These are phyloP conservation scores for Alcedo atthis DNA, from an alignment of 2,797 vertebrate genomes.

Conservation along the genomic window DNA sequence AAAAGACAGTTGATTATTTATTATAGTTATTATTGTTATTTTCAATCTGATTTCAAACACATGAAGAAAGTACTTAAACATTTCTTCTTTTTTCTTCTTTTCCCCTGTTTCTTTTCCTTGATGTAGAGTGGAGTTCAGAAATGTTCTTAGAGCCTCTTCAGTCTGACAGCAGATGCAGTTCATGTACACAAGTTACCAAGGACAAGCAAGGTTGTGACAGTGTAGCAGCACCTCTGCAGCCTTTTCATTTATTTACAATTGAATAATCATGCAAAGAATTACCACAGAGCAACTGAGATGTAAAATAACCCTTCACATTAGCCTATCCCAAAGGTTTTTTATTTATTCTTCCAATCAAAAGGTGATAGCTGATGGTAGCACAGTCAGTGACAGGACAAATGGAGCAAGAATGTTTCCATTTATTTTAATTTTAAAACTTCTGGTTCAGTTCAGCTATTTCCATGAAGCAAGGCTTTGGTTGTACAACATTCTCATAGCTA, in stretches of 20 bases:
- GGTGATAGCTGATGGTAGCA: background rate
- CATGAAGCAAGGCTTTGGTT: background rate
- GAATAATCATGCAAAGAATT: background rate
- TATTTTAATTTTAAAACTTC: background rate
- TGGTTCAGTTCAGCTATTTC: background rate
- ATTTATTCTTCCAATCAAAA: background rate
- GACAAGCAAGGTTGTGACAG: background rate
- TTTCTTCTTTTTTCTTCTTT: background rate
- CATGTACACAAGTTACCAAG: background rate
- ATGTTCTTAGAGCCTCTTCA: background rate
- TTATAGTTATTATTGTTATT: background rate
- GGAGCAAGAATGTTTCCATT: background rate
- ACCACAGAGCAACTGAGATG: background rate
- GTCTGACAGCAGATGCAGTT: background rate
- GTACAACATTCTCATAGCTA: background rate
- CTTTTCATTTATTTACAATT: background rate
- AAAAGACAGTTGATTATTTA: background rate
- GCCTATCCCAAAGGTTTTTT: background rate
- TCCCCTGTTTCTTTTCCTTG: background rate
- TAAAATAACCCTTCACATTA: background rate
- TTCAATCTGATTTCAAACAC: background rate
- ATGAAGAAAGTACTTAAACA: background rate
- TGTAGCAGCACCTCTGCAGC: background rate
- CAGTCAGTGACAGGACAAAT: background rate
- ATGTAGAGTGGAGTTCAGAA: background rate